Conservation (phyloP, 1,140 invertebrate genomes). For the Panulirus ornatus region DNA sequence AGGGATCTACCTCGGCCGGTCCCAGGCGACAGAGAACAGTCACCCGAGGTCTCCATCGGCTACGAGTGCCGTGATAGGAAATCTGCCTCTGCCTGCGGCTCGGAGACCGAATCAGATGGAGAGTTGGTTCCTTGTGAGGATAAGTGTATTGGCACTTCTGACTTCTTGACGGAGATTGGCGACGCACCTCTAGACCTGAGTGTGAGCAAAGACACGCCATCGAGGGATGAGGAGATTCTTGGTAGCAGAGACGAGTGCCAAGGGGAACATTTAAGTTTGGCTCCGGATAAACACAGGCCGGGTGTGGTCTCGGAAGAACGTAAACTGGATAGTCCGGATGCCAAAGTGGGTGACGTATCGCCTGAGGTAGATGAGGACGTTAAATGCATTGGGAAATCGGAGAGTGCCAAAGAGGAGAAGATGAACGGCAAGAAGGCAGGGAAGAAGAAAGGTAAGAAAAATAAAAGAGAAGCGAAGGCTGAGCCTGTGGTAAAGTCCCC, state of each 20-base stretch:
- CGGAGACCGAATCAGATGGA: constrained; percentile 68
- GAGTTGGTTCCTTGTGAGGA: constrained; percentile 64
- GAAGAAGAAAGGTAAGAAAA: constrained; percentile 69
- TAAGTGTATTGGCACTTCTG: constrained; percentile 61
- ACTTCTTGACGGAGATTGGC: constrained; percentile 35
- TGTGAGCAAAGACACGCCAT: not conserved
- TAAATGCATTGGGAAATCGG: constrained; percentile 56
- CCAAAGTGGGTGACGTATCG: not conserved
- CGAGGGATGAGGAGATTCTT: not conserved
- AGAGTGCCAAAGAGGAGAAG: constrained; percentile 60
- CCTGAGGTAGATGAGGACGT: constrained; percentile 27
- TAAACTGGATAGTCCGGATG: not conserved
- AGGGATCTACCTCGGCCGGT: no score
- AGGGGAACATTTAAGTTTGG: constrained; percentile 1
- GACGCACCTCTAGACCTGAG: constrained; percentile 36
- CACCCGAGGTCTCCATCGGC: constrained; percentile 49
- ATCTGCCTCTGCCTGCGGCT: constrained; percentile 12
- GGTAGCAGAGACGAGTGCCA: constrained; percentile 13
- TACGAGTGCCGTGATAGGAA: constrained; percentile 63
- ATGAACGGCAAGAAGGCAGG: constrained; percentile 46
- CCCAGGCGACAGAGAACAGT: constrained; percentile 7
- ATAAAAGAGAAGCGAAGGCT: constrained; percentile 44
- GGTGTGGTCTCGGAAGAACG: not conserved
- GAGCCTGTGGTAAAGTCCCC: constrained; percentile 2
- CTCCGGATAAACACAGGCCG: not conserved